Base-by-base conservation (phyloP, 1,140 invertebrate species). In the Ips typographus region DNA sequence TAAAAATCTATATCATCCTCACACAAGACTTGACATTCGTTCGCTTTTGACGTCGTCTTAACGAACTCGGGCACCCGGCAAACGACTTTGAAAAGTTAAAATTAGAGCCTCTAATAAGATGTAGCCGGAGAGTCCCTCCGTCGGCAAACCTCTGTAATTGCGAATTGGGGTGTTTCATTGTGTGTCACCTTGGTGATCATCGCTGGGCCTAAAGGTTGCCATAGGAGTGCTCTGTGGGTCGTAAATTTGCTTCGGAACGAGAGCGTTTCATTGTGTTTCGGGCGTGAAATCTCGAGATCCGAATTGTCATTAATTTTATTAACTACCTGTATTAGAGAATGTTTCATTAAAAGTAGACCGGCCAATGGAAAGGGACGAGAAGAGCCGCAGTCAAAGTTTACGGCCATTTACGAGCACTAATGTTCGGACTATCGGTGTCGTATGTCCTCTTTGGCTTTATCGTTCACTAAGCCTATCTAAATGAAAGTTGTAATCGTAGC, bases 181-280 rank as follows among this genome's bases (percentile, higher is more conserved):
- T 73, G 68, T 73, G 72, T 73, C 68, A 71, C 72, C 72, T 73
- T 63, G 72, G 72, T 63, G 72, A 73, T 70, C 59, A 70, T 70
- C 68, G 57, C 44, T 49, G 47, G 55, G 68, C 63, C 68, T 55
- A 59, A 72, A 73, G 71, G 72, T 68, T 73, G 70, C 68, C 68
- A 51, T 71, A 70, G 70, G 72, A 59, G 57, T 5, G 59, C 44
- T 43, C 65, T 40, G 8, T 73, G 56, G 62, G 40, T 47, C 65
- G 72, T 68, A 44, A 72, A 72, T 62, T 65, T 43, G 47, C 55
- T 56, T 73, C 64, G 52, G 52, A 59, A 69, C 61, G 52, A 42
- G 56, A 69, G 22, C 22, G 53, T 62, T 22, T 69, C 59, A 37
- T 47, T 53, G 42, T 61, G 53, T 53, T 66, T 66, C 56, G 8